phyloP scores from a whole-genome alignment of 2,888 invertebrate species.

The Diadegma fenestrale region DNA sequence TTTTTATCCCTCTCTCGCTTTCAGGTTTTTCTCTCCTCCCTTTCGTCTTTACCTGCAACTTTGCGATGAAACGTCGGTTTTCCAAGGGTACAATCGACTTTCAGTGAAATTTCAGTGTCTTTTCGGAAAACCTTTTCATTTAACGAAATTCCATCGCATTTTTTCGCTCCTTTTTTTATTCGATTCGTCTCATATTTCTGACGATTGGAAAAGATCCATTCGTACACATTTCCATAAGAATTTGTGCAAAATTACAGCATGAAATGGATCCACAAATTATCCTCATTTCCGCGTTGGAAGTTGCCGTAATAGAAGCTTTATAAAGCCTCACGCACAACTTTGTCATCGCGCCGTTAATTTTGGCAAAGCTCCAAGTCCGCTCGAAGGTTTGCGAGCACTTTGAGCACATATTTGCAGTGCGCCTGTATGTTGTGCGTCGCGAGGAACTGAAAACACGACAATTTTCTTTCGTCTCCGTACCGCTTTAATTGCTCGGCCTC shows the following conservation, averaged over 20 bases:
- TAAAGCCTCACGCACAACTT: neutral
- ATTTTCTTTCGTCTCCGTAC: neutral
- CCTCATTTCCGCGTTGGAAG: neutral
- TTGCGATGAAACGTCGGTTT: neutral
- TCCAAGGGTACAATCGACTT: neutral
- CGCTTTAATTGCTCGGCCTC: slow-evolving; percentile 61
- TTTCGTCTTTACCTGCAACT: neutral
- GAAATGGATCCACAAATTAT: neutral
- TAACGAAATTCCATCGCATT: neutral
- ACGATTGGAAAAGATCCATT: neutral
- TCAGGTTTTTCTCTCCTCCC: neutral
- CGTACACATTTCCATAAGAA: neutral
- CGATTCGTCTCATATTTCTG: neutral
- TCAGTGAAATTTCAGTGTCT: neutral
- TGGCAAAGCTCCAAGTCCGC: slow-evolving; percentile 54
- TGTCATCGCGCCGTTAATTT: slow-evolving; percentile 4
- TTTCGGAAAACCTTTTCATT: neutral
- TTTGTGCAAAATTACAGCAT: slow-evolving; percentile 10
- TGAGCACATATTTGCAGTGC: neutral
- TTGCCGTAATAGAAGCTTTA: neutral
- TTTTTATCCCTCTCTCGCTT: slow-evolving; percentile 18
- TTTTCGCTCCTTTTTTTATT: neutral
- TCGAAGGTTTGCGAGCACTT: neutral
- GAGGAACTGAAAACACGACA: neutral
- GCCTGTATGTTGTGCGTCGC: neutral